Conservation (phyloP, 2,113 vertebrate species). For the Lycocorax pyrrhopterus region DNA sequence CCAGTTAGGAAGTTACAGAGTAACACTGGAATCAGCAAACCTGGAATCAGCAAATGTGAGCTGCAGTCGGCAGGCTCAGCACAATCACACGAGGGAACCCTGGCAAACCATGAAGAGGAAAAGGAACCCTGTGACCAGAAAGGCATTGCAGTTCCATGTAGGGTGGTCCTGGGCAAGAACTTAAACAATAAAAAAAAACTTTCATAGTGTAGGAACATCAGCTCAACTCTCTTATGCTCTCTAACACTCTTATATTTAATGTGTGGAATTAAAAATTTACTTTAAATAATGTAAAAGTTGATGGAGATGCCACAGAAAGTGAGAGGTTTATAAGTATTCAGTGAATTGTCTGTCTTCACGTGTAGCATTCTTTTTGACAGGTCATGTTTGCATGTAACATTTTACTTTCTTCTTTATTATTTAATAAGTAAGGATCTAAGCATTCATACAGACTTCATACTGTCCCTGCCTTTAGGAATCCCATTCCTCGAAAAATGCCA, state of each 20-base stretch:
- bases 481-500: background rate
- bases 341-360: background rate
- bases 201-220: background rate
- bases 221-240: background rate
- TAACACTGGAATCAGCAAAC: background rate
- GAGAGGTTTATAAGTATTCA: background rate
- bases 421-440: background rate
- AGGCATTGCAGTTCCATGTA: background rate
- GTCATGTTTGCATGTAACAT: background rate
- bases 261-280: background rate
- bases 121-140: background rate
- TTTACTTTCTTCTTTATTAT: background rate
- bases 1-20: background rate
- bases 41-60: background rate
- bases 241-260: background rate
- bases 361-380: background rate
- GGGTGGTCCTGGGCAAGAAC: background rate
- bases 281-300: background rate
- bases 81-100: background rate
- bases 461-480: background rate
- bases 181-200: background rate
- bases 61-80: background rate
- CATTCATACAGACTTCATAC: background rate
- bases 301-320: background rate
- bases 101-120: background rate